Conservation (phyloP, 2,113 vertebrate species). For the Oreochromis aureus region DNA sequence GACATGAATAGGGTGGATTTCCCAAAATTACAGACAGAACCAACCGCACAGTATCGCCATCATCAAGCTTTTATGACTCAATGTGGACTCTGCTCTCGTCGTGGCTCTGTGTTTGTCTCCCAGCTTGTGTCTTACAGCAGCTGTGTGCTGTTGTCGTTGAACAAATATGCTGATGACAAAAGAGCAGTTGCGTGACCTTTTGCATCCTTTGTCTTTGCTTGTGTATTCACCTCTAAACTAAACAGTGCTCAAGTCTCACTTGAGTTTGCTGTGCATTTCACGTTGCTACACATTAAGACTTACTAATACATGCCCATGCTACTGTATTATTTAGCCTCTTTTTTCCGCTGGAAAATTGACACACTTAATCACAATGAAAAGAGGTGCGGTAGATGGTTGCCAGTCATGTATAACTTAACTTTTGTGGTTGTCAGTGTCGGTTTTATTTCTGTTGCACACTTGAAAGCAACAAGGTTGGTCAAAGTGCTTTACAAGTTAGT, state of each 20-base stretch:
- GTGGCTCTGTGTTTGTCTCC: background rate
- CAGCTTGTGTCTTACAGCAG: constrained; percentile 37
- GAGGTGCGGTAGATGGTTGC: background rate
- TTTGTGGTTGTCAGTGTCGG: background rate
- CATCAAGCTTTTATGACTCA: background rate
- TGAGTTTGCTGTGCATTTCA: constrained; percentile 18
- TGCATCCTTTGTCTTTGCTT: constrained; percentile 54
- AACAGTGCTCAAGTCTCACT: constrained; percentile 38
- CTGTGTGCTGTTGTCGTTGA: constrained; percentile 45
- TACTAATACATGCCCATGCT: background rate
- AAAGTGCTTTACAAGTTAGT: background rate
- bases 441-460: background rate
- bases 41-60: background rate
- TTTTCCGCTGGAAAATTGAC: background rate
- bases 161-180: constrained; percentile 34
- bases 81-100: background rate
- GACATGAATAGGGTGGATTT: background rate
- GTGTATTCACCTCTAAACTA: constrained; percentile 63
- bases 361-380: background rate
- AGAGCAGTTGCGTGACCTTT: constrained; percentile 21
- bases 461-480: background rate
- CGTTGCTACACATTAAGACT: constrained; percentile 9
- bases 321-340: background rate
- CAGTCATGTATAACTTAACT: background rate
- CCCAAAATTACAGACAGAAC: background rate